Evolutionary conservation across 2,797 vertebrate genomes (phyloP).

Genomic region (Catostomus latipinnis): DNA sequence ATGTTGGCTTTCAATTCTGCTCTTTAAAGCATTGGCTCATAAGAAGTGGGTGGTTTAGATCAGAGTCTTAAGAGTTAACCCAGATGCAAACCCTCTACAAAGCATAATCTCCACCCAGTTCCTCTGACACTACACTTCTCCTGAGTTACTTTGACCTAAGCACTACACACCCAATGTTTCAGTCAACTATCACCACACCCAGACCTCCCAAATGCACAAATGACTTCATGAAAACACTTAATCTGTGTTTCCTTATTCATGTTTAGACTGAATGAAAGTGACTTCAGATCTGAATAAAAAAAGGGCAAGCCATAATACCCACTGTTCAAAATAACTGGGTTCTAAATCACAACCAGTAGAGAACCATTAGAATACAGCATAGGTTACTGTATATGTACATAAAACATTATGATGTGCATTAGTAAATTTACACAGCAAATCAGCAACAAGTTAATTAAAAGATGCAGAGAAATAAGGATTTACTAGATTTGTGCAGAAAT

Average conservation of each 20-base stretch:
- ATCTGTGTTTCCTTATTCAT: constrained; percentile 21
- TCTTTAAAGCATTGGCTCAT: constrained; percentile 13
- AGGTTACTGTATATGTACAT: no score
- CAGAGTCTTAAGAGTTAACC: constrained; percentile 17
- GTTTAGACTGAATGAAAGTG: constrained; percentile 33
- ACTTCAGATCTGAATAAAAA: constrained; percentile 12
- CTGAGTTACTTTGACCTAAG: no score
- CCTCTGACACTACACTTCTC: background rate
- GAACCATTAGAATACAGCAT: no score
- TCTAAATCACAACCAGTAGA: no score
- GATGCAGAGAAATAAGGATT: no score
- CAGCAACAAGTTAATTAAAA: no score
- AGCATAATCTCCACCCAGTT: constrained; percentile 35
- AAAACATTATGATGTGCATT: background rate
- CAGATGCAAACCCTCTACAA: background rate
- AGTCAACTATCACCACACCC: constrained; percentile 49
- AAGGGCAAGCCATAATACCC: background rate
- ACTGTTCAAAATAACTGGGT: background rate
- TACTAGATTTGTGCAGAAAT: no score
- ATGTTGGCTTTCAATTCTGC: constrained; percentile 39
- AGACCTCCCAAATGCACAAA: constrained; percentile 43
- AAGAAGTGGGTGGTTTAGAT: background rate
- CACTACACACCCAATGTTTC: constrained; percentile 4
- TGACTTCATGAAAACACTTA: constrained; percentile 25
- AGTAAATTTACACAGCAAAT: no score